phyloP scores from a whole-genome alignment of 2,113 vertebrate species.

The Terrapene triunguis region DNA sequence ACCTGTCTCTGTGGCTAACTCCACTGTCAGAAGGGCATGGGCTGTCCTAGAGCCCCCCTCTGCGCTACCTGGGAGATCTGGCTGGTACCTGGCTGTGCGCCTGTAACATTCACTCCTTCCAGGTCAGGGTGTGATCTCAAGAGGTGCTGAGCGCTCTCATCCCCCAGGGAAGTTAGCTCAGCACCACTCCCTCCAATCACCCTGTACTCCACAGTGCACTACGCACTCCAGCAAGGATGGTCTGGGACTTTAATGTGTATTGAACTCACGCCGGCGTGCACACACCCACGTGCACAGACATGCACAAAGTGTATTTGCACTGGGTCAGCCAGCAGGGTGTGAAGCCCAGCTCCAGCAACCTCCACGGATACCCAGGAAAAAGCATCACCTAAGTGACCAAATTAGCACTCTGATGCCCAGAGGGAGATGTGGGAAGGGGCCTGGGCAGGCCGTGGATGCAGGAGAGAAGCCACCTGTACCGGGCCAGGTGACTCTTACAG shows the following conservation, averaged over 20 bases:
- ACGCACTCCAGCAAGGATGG: background rate
- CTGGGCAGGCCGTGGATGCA: background rate
- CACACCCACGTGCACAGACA: background rate
- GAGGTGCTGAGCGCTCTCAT: too few species aligned
- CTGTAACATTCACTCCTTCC: too few species aligned
- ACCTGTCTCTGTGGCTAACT: background rate
- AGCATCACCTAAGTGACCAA: background rate
- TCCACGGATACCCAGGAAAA: background rate
- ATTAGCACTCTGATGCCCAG: background rate
- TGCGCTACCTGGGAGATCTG: too few species aligned
- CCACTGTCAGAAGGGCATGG: too few species aligned
- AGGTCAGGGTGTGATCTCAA: too few species aligned
- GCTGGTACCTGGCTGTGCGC: too few species aligned
- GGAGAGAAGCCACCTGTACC: background rate
- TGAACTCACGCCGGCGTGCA: too few species aligned
- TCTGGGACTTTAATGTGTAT: background rate
- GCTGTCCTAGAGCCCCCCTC: background rate
- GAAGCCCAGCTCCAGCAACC: background rate
- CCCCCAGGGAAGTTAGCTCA: background rate
- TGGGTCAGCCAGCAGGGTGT: background rate
- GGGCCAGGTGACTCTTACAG: background rate
- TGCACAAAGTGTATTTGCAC: background rate
- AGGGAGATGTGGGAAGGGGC: background rate
- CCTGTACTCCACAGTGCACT: background rate
- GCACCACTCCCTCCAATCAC: too few species aligned